Evolutionary conservation across 2,113 vertebrate genomes (phyloP), one percentile per base, ranked within the genome.

Genomic region (Collichthys lucidus): DNA sequence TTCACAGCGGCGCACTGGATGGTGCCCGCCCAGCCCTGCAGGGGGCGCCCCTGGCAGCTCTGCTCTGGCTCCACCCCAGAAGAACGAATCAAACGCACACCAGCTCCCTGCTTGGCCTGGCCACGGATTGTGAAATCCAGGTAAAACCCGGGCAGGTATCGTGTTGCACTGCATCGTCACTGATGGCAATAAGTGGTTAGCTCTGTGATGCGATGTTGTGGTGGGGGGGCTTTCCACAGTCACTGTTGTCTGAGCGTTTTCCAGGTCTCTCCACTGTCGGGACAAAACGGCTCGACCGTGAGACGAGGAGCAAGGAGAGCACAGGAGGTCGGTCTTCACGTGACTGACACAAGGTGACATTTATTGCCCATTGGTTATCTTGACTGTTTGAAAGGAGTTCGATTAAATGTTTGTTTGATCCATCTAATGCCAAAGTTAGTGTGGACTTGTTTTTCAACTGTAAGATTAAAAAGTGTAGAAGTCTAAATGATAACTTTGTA

Each of bases 201-300:
- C 59, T 35, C 3, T 78, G 77, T 84, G 62, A 71, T 83, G 64
- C 55, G 40, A 62, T 90, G 72, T 71, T 71, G 14, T 4, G n/a
- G n/a, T 31, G 31, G 4, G 31, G 31, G 68, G 79, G 46, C 50
- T 86, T 66, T 79, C 80, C 79, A 50, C 87, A 89, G 92, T 94
- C 84, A 93, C 86, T 91, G 85, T 93, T 94, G 92, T 93, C 90
- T 92, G 80, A 92, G 92, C 61, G 82, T 93, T 92, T 94, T 93
- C 88, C 92, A 94, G 92, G 91, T 93, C 70, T 14, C 26, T 11
- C 31, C 56, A 61, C 74, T 75, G 71, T 75, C 50, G 19, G 74
- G 75, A 80, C 91, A 83, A 83, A 53, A 42, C 66, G 88, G 44
- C 75, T 75, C 65, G 9, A 55, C 83, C 79, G 86, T 46, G 63